phyloP scores from a whole-genome alignment of 2,113 vertebrate genomes.

The Prionailurus viverrinus region DNA sequence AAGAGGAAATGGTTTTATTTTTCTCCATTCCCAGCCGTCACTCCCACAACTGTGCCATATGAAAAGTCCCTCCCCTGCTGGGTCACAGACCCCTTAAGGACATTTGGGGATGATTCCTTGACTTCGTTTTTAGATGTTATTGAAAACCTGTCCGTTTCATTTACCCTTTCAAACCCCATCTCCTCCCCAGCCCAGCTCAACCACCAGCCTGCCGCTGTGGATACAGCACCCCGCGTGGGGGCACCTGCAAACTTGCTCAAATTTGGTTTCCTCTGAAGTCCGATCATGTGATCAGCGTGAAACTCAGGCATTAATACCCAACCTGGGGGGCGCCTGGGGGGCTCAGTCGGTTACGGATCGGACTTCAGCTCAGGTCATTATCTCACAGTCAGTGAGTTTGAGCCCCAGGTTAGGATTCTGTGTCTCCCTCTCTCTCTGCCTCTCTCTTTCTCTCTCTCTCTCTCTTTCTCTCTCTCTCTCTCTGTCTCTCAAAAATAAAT shows the following conservation, averaged over 20 bases:
- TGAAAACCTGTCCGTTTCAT: slow-evolving; percentile 35
- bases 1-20: slow-evolving; percentile 70
- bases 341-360: too few relatives aligned
- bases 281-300: neutral
- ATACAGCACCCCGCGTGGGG: neutral
- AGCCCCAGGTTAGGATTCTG: too few relatives aligned
- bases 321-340: neutral
- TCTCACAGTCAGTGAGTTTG: too few relatives aligned
- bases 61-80: slow-evolving; percentile 28
- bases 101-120: slow-evolving; percentile 46
- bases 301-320: neutral
- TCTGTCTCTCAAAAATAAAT: too few relatives aligned
- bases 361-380: too few relatives aligned
- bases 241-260: neutral
- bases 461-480: too few relatives aligned
- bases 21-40: slow-evolving; percentile 23
- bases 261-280: neutral
- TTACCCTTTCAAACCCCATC: neutral
- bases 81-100: slow-evolving; percentile 40
- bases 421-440: too few relatives aligned
- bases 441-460: too few relatives aligned
- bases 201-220: neutral
- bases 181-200: neutral
- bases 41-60: neutral
- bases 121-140: slow-evolving; percentile 13